Conservation (phyloP, 2,888 invertebrate genomes). For the Netelia fuscicornis region DNA sequence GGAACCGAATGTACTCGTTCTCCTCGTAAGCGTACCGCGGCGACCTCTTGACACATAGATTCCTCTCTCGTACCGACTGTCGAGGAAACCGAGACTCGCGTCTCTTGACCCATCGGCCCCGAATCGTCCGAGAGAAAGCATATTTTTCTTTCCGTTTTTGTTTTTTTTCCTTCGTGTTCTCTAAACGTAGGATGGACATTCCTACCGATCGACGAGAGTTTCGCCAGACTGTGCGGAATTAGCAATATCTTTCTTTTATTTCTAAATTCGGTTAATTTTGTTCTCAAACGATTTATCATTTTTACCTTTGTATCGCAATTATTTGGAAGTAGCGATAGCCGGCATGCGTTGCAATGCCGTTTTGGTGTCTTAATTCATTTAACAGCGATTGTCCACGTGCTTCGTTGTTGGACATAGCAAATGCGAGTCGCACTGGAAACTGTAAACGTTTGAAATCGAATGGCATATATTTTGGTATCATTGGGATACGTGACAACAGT, state of each 20-base stretch:
- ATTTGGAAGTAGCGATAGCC: not conserved
- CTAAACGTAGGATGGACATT: slow-evolving; percentile 32
- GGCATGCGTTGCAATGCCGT: too few relatives aligned
- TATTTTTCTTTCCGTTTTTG: slow-evolving; percentile 12
- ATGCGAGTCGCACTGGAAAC: too few relatives aligned
- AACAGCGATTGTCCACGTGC: too few relatives aligned
- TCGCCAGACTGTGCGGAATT: not conserved
- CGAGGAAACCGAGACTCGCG: slow-evolving; percentile 15
- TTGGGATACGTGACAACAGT: too few relatives aligned
- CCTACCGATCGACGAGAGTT: slow-evolving; percentile 43
- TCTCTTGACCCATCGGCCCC: slow-evolving; percentile 58
- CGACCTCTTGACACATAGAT: slow-evolving; percentile 61
- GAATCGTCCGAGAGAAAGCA: slow-evolving; percentile 61
- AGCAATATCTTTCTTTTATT: slow-evolving; percentile 1
- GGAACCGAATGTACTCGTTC: slow-evolving; percentile 18
- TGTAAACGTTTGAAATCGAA: too few relatives aligned
- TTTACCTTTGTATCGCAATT: not conserved
- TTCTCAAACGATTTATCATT: not conserved
- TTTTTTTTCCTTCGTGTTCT: not conserved
- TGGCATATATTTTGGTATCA: slow-evolving; percentile 22
- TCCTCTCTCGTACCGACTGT: slow-evolving; percentile 34
- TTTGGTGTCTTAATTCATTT: too few relatives aligned
- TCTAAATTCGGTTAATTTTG: not conserved
- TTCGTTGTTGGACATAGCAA: too few relatives aligned
- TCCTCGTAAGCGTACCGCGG: slow-evolving; percentile 9